Evolutionary conservation across 1,140 invertebrate species (phyloP).

Genomic region (Lineus longissimus): DNA sequence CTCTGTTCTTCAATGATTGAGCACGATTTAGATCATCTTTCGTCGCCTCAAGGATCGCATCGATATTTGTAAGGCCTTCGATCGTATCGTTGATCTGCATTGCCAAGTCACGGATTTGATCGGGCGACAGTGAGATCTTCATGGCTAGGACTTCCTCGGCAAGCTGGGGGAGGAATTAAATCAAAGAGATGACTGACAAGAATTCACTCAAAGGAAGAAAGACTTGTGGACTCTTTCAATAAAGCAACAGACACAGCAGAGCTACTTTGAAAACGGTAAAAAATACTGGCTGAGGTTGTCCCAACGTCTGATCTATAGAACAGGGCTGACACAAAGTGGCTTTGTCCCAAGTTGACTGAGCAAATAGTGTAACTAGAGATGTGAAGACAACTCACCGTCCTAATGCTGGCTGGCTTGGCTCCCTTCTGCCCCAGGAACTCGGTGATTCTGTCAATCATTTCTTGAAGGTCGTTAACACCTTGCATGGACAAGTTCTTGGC

Average conservation of each 20-base stretch:
- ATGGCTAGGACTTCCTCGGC: slow-evolving; percentile 59
- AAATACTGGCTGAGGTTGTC: no score
- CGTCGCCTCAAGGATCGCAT: slow-evolving; percentile 82
- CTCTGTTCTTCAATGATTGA: slow-evolving; percentile 69
- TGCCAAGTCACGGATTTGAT: slow-evolving; percentile 80
- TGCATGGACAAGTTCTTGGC: slow-evolving; percentile 61
- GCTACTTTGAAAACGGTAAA: not conserved
- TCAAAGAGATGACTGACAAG: no score
- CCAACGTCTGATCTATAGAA: no score
- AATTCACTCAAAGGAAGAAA: slow-evolving; percentile 20
- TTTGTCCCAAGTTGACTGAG: no score
- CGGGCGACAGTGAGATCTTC: slow-evolving; percentile 70
- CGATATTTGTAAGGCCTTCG: slow-evolving; percentile 80
- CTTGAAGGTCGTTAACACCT: slow-evolving; percentile 57
- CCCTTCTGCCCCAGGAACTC: slow-evolving; percentile 72
- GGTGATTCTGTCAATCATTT: slow-evolving; percentile 67
- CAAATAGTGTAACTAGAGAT: no score
- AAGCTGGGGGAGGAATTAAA: slow-evolving; percentile 27
- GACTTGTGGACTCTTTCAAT: slow-evolving; percentile 3
- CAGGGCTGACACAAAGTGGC: no score
- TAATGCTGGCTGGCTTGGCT: slow-evolving; percentile 76
- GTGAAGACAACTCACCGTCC: slow-evolving; percentile 71
- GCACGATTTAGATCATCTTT: slow-evolving; percentile 71
- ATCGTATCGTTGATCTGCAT: slow-evolving; percentile 81
- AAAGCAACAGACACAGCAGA: slow-evolving; percentile 3